Evolutionary conservation across 2,888 invertebrate species (phyloP).

Genomic region (Oxytorus armatus): DNA sequence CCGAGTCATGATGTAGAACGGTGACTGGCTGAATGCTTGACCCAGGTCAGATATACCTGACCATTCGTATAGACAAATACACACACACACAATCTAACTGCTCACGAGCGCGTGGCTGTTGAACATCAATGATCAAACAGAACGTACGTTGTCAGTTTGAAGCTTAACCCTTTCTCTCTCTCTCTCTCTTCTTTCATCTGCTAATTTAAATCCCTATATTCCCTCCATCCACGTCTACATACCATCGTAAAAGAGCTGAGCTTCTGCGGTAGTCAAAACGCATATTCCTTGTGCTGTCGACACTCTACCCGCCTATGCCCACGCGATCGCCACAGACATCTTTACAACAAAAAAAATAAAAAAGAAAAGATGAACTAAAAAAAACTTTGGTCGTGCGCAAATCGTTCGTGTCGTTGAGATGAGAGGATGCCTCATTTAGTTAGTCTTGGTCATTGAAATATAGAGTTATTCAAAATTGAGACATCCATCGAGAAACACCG

Average conservation of each 20-base stretch:
- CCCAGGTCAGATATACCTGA: constrained; percentile 37
- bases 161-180: constrained; percentile 1
- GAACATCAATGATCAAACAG: not conserved
- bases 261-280: constrained; percentile 18
- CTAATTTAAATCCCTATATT: constrained; percentile 67
- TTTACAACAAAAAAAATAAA: constrained; percentile 10
- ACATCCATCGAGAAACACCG: not conserved
- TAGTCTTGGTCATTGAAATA: constrained; percentile 12
- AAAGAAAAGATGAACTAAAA: not conserved
- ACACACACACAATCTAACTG: not conserved
- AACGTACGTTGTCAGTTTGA: not conserved
- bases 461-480: not conserved
- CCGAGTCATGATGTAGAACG: constrained; percentile 27
- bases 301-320: too few relatives aligned
- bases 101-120: constrained; percentile 18
- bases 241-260: constrained; percentile 59
- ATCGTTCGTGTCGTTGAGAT: not conserved
- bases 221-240: constrained; percentile 31
- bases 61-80: too few relatives aligned
- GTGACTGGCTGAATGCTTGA: constrained; percentile 34
- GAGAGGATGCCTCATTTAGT: constrained; percentile 39
- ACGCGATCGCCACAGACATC: constrained; percentile 11
- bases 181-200: not conserved
- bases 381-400: not conserved
- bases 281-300: constrained; percentile 51